These are phyloP conservation scores for Creontiades dilutus DNA, from an alignment of 2,888 invertebrate species.

Conservation along the genomic window DNA sequence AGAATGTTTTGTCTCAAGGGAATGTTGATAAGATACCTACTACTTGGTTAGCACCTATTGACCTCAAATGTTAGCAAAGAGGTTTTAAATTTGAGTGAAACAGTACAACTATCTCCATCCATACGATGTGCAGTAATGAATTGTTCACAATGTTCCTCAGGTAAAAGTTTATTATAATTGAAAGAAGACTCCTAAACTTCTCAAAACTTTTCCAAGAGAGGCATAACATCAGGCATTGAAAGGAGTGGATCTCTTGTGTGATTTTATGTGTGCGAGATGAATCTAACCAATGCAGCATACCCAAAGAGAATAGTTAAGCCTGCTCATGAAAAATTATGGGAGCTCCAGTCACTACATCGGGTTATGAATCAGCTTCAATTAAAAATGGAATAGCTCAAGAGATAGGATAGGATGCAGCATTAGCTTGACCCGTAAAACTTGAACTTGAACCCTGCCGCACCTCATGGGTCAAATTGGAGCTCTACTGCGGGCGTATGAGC, in stretches of 20 bases:
- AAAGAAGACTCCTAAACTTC: not conserved
- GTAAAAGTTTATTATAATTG: not conserved
- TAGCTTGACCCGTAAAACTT: no score
- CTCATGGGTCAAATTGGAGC: no score
- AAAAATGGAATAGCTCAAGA: not conserved
- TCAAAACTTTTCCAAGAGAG: not conserved
- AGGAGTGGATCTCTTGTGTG: not conserved
- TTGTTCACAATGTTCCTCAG: not conserved
- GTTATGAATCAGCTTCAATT: not conserved
- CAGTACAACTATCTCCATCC: not conserved
- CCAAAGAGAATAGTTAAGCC: not conserved
- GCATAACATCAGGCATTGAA: not conserved
- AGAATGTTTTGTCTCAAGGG: conserved; percentile 22
- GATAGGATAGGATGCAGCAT: not conserved
- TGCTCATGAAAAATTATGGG: not conserved
- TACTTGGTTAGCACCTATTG: not conserved
- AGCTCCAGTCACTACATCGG: not conserved
- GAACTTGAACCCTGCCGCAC: no score
- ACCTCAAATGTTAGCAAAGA: not conserved
- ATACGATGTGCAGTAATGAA: not conserved
- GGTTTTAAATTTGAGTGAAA: not conserved
- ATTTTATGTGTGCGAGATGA: not conserved
- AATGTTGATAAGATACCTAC: not conserved
- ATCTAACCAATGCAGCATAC: not conserved
- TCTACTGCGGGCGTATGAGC: no score